Evolutionary conservation across 2,113 vertebrate species (phyloP).

Genomic region (Urocynchramus pylzowi): DNA sequence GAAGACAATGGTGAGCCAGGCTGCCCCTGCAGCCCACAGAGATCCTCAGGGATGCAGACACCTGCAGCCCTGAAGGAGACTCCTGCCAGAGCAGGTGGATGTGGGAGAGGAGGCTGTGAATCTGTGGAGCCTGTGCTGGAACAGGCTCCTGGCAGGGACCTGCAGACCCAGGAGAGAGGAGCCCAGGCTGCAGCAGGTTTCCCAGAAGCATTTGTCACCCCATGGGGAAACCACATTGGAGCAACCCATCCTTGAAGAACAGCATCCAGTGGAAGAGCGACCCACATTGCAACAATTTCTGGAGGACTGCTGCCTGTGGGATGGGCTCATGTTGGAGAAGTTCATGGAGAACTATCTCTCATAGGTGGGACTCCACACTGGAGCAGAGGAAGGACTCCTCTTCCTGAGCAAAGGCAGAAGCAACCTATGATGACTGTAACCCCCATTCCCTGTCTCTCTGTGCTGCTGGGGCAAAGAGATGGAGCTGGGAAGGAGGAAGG

Average conservation of each 20-base stretch:
- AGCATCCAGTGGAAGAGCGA: background rate
- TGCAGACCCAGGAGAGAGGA: background rate
- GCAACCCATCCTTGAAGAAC: background rate
- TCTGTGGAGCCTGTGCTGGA: too few relatives aligned
- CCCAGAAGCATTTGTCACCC: background rate
- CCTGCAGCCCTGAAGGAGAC: background rate
- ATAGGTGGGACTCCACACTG: background rate
- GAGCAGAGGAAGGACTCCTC: background rate
- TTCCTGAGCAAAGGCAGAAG: background rate
- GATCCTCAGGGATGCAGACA: too few relatives aligned
- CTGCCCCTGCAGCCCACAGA: rapidly evolving
- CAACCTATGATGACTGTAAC: rapidly evolving
- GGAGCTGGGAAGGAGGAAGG: background rate
- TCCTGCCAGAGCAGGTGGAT: too few relatives aligned
- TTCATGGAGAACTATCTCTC: background rate
- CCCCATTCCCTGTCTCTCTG: background rate
- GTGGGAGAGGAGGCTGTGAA: background rate
- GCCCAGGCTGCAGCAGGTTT: background rate
- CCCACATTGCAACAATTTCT: background rate
- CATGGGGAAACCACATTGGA: background rate
- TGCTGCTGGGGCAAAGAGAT: background rate
- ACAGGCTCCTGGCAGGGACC: background rate
- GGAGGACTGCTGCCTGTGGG: background rate
- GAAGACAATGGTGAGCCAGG: background rate
- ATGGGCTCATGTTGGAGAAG: background rate